Evolutionary conservation across 2,113 vertebrate genomes (phyloP).

Genomic region (Erythrocercus mccallii): DNA sequence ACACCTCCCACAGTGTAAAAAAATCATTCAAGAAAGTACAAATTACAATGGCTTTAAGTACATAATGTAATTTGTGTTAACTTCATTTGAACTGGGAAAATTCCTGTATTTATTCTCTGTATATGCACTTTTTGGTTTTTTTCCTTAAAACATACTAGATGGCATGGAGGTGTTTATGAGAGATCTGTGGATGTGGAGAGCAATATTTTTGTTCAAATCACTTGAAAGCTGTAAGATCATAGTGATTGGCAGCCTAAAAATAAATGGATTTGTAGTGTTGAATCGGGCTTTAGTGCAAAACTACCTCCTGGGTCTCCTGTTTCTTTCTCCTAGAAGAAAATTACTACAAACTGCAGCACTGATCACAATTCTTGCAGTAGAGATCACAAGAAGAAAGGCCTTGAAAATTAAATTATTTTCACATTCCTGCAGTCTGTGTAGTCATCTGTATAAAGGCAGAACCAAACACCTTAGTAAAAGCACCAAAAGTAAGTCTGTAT

Average conservation of each 20-base stretch:
- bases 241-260: not conserved
- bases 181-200: not conserved
- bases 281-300: not conserved
- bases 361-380: not conserved
- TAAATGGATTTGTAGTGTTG: not conserved
- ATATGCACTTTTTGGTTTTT: not conserved
- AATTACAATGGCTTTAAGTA: not conserved
- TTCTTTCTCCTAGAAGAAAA: not conserved
- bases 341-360: not conserved
- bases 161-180: not conserved
- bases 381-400: not conserved
- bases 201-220: not conserved
- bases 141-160: not conserved
- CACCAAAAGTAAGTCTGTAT: not conserved
- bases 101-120: not conserved
- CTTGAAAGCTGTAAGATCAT: not conserved
- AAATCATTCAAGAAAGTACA: not conserved
- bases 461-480: not conserved
- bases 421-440: not conserved
- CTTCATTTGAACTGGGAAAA: not conserved
- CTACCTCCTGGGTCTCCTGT: not conserved
- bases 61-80: not conserved
- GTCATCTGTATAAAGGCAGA: not conserved
- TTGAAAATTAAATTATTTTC: not conserved
- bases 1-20: not conserved